Base-by-base conservation (phyloP, 2,888 invertebrate genomes). In the Drosophila diplacantha region DNA sequence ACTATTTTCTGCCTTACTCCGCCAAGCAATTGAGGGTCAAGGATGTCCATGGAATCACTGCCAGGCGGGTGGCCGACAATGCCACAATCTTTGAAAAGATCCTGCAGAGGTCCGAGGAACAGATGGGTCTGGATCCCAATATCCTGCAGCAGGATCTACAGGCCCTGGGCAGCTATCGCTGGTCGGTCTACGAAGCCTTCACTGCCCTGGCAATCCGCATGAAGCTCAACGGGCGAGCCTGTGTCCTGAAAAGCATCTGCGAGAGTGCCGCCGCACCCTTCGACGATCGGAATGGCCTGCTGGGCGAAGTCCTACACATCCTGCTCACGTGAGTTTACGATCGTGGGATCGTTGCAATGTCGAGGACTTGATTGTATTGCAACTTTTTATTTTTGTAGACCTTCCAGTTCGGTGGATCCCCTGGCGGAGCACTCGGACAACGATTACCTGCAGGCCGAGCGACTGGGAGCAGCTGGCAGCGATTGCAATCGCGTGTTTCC, bases 241-340 rank as follows among this genome's bases (percentile, higher is more conserved):
- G 95, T 88, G 87, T 95, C 73, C 88, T 95, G 71, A 91, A 93
- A 84, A 92, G 93, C 75, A 93, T 95, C 83, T 95, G 95, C 84
- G 94, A 95, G 87, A 91, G 92, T 16, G 92, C 94, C 0, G 91
- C 92, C 82, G 90, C 91, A 53, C 91, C 93, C 50, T 92, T 94
- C 79, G 91, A 91, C 75, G 90, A 91, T 81, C 91, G 91, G 77
- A 92, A 93, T 82, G 94, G 94, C 24, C 89, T 95, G 79, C 90
- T 94, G 73, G 94, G 93, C 39, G 93, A 95, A 89, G 90, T 95
- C 83, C 89, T 94, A 72, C 93, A 94, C 88, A 92, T 94, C 76
- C 86, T 94, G 85, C 91, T 95, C 85, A 93, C 93, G 93, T 94
- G 89, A 92, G 92, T 90, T n/a, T 12, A 20, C 18, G 3, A 39